These are phyloP conservation scores for Acronicta leporina DNA, from an alignment of 2,888 invertebrate species.

Conservation along the genomic window DNA sequence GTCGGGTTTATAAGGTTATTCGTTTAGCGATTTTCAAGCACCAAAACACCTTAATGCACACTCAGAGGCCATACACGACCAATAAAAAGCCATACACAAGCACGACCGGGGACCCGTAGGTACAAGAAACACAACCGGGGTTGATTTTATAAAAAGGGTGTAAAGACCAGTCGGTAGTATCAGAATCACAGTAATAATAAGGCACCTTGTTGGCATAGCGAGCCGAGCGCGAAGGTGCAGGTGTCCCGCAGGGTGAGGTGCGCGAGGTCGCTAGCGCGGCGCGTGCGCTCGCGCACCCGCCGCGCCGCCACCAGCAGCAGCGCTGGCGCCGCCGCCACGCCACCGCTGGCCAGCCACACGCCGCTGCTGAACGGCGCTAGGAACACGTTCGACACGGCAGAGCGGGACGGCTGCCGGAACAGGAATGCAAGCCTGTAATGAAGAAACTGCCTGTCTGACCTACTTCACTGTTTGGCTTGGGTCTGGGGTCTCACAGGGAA, in stretches of 20 bases:
- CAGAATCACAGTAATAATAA: neutral
- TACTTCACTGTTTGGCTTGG: too few relatives aligned
- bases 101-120: too few relatives aligned
- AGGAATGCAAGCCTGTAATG: conserved; percentile 86
- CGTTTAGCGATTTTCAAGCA: too few relatives aligned
- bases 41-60: too few relatives aligned
- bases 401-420: conserved; percentile 90
- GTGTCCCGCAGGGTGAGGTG: conserved; percentile 78
- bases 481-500: too few relatives aligned
- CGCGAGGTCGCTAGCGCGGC: conserved; percentile 46
- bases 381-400: conserved; percentile 90
- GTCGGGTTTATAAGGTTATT: too few relatives aligned
- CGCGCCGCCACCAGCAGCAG: conserved; percentile 60
- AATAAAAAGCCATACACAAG: too few relatives aligned
- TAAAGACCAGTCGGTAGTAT: neutral
- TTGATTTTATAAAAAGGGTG: neutral
- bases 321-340: conserved; percentile 60
- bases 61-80: neutral
- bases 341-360: conserved; percentile 85
- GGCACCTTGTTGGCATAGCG: conserved; percentile 90
- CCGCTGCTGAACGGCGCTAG: conserved; percentile 88
- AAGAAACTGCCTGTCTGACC: neutral
- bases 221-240: conserved; percentile 87
- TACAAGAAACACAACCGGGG: neutral
- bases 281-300: conserved; percentile 20